Base-by-base conservation (phyloP, 2,797 vertebrate species). In the Muscicapa comitata region DNA sequence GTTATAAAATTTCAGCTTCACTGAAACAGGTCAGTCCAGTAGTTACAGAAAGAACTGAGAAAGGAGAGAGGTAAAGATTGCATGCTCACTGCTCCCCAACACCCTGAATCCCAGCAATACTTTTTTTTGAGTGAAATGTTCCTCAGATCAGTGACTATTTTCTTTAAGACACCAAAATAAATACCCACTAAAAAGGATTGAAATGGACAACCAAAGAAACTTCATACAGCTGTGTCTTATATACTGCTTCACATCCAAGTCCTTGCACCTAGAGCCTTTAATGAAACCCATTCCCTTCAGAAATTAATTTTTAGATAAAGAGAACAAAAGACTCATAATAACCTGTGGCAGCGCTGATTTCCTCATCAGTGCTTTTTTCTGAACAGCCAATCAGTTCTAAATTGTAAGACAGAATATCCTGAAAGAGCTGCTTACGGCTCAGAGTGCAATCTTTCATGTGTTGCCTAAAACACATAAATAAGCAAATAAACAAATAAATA, bases 341-440 rank as follows among this genome's bases (percentile, higher is more conserved):
- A 99, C 99, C 99, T 98, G 99, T 98, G 73, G 99, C 98, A n/a
- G 89, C 15, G 75, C 97, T 40, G 84, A 99, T 96, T 93, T 99
- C 98, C 29, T 98, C 98, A 86, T 98, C 98, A 1, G 97, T 98
- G 96, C 98, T 99, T 97, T 93, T 97, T 55, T 99, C 98, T 35
- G 98, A 98, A 91, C 99, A 99, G 91, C 99, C 98, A 76, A 99
- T 99, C 94, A 99, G 98, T 88, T 98, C 96, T 80, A 99, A 97
- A 86, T 98, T 98, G 94, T 99, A 99, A 25, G 99, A 99, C 77
- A 99, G 97, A 91, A 99, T 98, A 68, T 99, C 99, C 96, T 99
- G 98, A 95, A 99, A 99, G 17, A 99, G 98, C 91, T 99, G 98
- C 93, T 98, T 99, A 81, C 98, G 98, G 31, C 91, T 98, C 83